Base-by-base conservation (phyloP, 2,113 vertebrate species). In the Oplegnathus fasciatus region DNA sequence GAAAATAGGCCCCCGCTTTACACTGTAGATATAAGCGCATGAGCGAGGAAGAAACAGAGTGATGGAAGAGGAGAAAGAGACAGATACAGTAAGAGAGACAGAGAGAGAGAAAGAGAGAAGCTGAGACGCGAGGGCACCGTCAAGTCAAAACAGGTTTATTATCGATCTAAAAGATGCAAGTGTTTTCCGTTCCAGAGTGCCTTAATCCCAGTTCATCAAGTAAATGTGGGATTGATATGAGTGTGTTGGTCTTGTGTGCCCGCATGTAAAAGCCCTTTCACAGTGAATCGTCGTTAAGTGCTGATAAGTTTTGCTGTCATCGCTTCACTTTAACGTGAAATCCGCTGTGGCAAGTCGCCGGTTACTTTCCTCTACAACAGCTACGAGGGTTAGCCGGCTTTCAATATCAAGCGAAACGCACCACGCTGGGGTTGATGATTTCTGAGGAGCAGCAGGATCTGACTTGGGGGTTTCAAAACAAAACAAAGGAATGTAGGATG, bases 1-100 rank as follows among this genome's bases (percentile, higher is more conserved):
- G 94, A 94, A 94, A 94, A 94, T 93, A 89, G 82, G 34, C 34
- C 84, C 18, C 28, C 9, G 83, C 71, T 76, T 82, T 81, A 90
- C 62, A 76, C 52, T 58, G 80, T 54, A 78, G 78, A 78, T 88
- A 83, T 44, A 55, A 80, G 83, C 5, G 62, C 34, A 66, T 24
- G 48, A 44, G 75, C 17, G 42, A 75, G 73, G 67, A 54, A 34
- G 78, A 89, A 54, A 54, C n/a, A 32, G 57, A 54, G 72, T 0
- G 46, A 77, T 42, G 32, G 13, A 32, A 74, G 48, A 55, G 17
- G 64, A 76, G 68, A 48, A 32, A 74, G 26, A 78, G 28, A 61
- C 26, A 52, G 32, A 71, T 24, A 80, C 68, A 37, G 42, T 30
- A 9, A 32, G 69, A 58, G 32, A 1, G 32, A 52, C 26, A 55